Conservation (phyloP, 2,797 vertebrate species). For the Urosaurus nigricauda region DNA sequence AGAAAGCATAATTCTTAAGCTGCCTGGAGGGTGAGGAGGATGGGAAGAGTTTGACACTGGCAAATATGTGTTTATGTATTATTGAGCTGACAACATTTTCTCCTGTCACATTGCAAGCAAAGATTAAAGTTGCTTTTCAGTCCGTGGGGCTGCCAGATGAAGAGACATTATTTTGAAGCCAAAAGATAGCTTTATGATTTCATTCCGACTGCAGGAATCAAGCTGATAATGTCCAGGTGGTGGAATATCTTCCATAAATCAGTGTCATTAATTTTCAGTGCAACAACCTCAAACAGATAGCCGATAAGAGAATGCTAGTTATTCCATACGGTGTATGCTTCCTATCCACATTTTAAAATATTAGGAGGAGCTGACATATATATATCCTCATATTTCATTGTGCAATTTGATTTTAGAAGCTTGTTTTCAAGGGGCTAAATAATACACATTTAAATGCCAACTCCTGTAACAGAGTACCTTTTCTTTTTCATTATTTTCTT, state of each 20-base stretch:
- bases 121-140: constrained; percentile 19
- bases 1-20: constrained; percentile 25
- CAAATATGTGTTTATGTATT: constrained; percentile 26
- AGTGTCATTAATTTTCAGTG: constrained; percentile 3
- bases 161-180: constrained; percentile 8
- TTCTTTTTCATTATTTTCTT: background rate
- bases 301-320: fast-evolving
- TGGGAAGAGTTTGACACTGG: background rate
- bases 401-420: background rate
- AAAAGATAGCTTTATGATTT: background rate
- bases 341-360: background rate
- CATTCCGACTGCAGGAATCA: background rate
- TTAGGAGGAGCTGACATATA: background rate
- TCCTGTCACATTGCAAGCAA: constrained; percentile 11
- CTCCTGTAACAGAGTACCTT: background rate
- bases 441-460: background rate
- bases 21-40: constrained; percentile 18
- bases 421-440: background rate
- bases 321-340: background rate
- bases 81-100: background rate
- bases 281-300: constrained; percentile 7
- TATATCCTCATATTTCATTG: constrained; percentile 5
- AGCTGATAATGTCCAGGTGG: background rate
- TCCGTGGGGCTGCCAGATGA: background rate
- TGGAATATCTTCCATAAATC: background rate